phyloP scores from a whole-genome alignment of 2,888 invertebrate species.

The Pristionchus japonicus region DNA sequence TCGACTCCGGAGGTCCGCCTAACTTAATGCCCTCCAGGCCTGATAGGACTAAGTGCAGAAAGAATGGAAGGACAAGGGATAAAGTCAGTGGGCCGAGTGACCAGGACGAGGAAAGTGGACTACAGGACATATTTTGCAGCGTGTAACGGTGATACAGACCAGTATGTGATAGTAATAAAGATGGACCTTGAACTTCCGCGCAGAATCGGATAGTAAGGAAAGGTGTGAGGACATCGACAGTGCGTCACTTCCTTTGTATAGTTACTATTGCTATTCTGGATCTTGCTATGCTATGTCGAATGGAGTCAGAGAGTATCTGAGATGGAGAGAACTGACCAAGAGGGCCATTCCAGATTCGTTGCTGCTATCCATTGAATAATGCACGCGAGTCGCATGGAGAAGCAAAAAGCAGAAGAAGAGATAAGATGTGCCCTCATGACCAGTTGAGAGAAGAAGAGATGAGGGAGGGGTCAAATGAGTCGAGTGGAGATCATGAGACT shows the following conservation, averaged over 20 bases:
- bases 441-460: neutral
- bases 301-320: neutral
- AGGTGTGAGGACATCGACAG: neutral
- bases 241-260: no score
- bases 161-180: no score
- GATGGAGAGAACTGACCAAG: no score
- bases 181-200: no score
- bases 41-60: neutral
- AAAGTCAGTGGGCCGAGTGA: neutral
- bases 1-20: neutral
- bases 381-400: neutral
- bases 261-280: neutral
- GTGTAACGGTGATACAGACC: no score
- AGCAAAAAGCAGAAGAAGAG: neutral
- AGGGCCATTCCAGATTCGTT: neutral
- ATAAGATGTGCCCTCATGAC: slow-evolving; percentile 35
- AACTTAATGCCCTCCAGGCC: neutral
- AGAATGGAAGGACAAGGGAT: neutral
- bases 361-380: slow-evolving; percentile 20
- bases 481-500: neutral
- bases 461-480: slow-evolving; percentile 4
- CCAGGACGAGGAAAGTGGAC: neutral
- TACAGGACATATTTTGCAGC: neutral
- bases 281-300: neutral
- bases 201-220: neutral